These are phyloP conservation scores for Montipora capricornis DNA, from an alignment of 64 coral and sea anemone species.

Conservation along the genomic window DNA sequence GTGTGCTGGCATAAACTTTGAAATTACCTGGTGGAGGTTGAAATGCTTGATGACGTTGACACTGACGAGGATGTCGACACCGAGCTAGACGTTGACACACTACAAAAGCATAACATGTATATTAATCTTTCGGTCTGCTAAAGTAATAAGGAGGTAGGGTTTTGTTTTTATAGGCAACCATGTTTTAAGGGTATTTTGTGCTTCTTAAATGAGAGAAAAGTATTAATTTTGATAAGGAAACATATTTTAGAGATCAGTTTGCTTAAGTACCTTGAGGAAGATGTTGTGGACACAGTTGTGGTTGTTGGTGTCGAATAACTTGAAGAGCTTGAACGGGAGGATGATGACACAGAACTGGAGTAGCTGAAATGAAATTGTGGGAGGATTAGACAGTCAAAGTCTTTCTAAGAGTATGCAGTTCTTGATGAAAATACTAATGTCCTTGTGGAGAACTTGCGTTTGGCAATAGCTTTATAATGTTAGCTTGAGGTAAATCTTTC, in stretches of 20 bases:
- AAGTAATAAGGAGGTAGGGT: no score
- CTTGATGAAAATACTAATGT: no score
- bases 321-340: not conserved
- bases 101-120: not conserved
- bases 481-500: no score
- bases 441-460: no score
- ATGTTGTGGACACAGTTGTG: not conserved
- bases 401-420: no score
- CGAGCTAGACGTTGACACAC: slow-evolving; percentile 14
- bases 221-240: no score
- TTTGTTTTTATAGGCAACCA: no score
- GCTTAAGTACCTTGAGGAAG: not conserved
- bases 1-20: not conserved
- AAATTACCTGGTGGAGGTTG: not conserved
- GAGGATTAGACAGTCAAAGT: no score
- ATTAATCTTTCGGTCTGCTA: no score
- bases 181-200: no score
- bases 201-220: no score
- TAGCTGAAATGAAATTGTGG: not conserved
- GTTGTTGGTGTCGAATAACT: not conserved
- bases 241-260: not conserved
- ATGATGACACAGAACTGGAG: not conserved
- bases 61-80: slow-evolving; percentile 6
- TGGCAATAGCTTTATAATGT: no score
- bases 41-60: not conserved